Percentiles rank a stretch among this genome's conserved stretches.
phyloP scores from a whole-genome alignment of 2,113 vertebrate species.

The Heterocephalus glaber region DNA sequence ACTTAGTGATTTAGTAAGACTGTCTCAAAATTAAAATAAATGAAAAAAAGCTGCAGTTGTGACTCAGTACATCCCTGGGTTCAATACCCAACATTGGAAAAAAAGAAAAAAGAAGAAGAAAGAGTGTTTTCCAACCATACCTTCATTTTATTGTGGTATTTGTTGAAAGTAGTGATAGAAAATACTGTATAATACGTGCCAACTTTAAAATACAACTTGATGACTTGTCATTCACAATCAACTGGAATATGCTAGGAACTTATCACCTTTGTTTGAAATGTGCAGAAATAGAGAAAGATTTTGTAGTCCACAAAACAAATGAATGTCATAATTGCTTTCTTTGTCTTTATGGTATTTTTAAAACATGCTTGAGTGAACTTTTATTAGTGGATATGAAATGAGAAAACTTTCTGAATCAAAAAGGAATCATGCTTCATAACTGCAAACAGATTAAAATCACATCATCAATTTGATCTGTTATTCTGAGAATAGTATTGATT shows the following conservation, averaged over 20 bases:
- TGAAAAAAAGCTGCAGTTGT: not conserved
- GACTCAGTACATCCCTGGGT: not conserved
- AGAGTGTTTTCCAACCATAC: not conserved
- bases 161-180: not conserved
- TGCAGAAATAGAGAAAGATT: not conserved
- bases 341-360: not conserved
- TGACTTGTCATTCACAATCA: not conserved
- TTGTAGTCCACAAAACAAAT: not conserved
- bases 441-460: not conserved
- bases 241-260: not conserved
- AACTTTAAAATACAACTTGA: constrained; percentile 13
- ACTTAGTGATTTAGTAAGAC: not conserved
- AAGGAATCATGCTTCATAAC: not conserved
- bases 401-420: not conserved
- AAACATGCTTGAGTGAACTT: not conserved
- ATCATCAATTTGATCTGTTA: not conserved
- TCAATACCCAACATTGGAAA: not conserved
- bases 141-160: not conserved
- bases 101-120: not conserved
- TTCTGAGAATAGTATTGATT: not conserved
- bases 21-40: not conserved
- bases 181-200: not conserved
- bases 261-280: not conserved
- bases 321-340: not conserved
- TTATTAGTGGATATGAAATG: not conserved